Evolutionary conservation across 2,888 invertebrate species (phyloP).

Genomic region (Eupithecia insigniata): DNA sequence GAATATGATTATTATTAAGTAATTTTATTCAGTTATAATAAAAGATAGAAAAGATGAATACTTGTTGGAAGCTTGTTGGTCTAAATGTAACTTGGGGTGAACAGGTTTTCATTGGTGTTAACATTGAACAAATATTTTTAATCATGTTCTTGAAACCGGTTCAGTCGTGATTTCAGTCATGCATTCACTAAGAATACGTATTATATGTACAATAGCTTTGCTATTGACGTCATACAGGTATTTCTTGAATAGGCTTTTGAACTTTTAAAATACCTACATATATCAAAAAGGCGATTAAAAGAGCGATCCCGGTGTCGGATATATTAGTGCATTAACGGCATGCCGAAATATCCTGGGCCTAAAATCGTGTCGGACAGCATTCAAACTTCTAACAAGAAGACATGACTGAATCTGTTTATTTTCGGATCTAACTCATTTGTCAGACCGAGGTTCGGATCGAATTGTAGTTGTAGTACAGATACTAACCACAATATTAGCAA

Average conservation of each 20-base stretch:
- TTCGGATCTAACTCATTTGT: background rate
- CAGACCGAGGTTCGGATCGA: background rate
- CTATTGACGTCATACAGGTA: background rate
- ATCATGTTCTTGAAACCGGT: background rate
- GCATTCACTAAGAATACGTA: background rate
- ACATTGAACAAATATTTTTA: background rate
- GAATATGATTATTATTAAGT: background rate
- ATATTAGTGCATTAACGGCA: background rate
- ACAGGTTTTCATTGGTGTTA: background rate
- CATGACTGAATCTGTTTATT: background rate
- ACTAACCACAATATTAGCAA: background rate
- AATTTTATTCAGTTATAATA: background rate
- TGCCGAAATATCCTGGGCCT: background rate
- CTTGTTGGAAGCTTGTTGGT: background rate
- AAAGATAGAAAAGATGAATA: background rate
- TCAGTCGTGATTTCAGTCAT: constrained; percentile 4
- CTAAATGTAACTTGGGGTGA: background rate
- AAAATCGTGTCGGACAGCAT: background rate
- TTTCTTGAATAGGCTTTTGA: background rate
- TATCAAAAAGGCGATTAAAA: background rate
- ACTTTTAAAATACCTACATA: background rate
- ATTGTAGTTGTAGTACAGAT: background rate
- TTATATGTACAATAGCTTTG: background rate
- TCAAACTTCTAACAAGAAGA: background rate
- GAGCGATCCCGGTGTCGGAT: background rate